Conservation (phyloP, 2,888 invertebrate species). For the Siphonodentalium dalli region DNA sequence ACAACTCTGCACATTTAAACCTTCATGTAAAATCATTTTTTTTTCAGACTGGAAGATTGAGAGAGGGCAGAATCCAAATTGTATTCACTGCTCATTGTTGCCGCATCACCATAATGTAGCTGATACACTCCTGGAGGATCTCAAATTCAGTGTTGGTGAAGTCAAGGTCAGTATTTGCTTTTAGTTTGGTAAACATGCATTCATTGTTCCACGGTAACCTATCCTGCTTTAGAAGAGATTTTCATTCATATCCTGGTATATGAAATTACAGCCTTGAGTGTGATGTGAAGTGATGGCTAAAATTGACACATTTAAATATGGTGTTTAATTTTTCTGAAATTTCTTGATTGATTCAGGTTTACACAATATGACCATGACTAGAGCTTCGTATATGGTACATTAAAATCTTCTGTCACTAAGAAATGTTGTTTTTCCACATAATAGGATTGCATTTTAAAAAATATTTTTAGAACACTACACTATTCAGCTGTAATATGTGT, state of each 20-base stretch:
- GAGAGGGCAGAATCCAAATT: conserved; percentile 53
- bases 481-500: too few species aligned
- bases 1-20: too few species aligned
- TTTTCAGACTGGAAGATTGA: conserved; percentile 58
- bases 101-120: conserved; percentile 50
- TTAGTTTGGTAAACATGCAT: neutral
- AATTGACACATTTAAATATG: neutral
- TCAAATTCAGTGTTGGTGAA: conserved; percentile 33
- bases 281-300: neutral
- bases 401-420: too few species aligned
- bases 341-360: too few species aligned
- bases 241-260: neutral
- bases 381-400: too few species aligned
- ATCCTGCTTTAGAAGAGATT: too few species aligned
- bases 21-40: neutral
- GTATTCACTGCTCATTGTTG: conserved; percentile 56
- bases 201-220: too few species aligned
- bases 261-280: neutral
- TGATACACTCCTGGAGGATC: conserved; percentile 43
- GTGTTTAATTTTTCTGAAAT: neutral
- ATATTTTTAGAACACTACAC: too few species aligned
- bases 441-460: too few species aligned
- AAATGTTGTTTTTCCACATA: too few species aligned
- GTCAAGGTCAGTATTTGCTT: conserved; percentile 40
- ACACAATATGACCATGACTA: too few species aligned